Evolutionary conservation across 2,113 vertebrate genomes (phyloP).

Genomic region (Litocranius walleri): DNA sequence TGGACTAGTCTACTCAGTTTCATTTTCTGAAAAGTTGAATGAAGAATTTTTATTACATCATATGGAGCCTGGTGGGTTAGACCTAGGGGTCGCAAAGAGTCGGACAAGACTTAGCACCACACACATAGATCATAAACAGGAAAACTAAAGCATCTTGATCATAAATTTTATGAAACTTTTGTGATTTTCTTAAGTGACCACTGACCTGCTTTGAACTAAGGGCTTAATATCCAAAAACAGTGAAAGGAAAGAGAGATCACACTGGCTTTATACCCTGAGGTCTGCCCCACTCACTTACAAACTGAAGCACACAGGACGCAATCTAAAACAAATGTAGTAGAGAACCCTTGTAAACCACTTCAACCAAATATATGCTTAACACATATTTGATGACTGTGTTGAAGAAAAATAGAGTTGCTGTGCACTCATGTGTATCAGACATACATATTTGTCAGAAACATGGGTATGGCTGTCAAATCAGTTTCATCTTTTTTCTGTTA

Average conservation of each 20-base stretch:
- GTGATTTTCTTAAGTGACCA: neutral
- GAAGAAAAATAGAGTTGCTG: neutral
- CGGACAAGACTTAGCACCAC: neutral
- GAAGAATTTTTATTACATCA: neutral
- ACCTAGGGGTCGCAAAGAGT: neutral
- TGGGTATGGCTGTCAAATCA: conserved; percentile 28
- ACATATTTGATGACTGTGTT: conserved; percentile 14
- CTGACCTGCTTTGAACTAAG: neutral
- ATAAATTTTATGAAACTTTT: neutral
- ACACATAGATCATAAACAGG: neutral
- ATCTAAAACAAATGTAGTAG: neutral
- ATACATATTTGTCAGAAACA: conserved; percentile 30
- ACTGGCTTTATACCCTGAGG: neutral
- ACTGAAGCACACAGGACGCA: neutral
- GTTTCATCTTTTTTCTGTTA: neutral
- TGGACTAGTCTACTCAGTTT: neutral
- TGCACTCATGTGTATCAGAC: conserved; percentile 29
- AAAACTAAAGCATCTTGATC: neutral
- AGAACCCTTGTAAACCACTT: neutral
- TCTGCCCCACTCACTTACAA: neutral
- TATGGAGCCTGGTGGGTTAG: neutral
- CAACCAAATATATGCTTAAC: neutral
- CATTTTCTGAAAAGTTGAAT: conserved; percentile 19
- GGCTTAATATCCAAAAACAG: neutral
- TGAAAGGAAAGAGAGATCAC: neutral